Conservation (phyloP, 2,797 vertebrate genomes). For the Margarornis squamiger region DNA sequence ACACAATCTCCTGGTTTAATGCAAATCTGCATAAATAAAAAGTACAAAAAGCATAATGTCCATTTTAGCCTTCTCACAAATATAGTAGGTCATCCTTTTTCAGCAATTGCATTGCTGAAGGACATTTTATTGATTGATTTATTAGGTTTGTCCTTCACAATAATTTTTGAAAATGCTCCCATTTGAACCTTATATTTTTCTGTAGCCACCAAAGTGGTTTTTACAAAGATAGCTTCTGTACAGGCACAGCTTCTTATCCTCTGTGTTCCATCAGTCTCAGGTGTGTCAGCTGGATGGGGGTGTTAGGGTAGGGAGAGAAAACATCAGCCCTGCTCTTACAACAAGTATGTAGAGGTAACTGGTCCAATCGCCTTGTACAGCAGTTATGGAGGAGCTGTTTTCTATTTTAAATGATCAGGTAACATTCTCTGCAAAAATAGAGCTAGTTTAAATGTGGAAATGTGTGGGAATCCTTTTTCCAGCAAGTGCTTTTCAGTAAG, state of each 20-base stretch:
- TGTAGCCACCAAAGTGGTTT: neutral
- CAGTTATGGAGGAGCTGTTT: neutral
- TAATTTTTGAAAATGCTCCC: neutral
- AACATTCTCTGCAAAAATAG: neutral
- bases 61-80: neutral
- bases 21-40: neutral
- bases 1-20: neutral
- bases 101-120: neutral
- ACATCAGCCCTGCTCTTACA: accelerated
- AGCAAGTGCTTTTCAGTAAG: neutral
- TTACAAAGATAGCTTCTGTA: neutral
- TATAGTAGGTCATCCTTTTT: neutral
- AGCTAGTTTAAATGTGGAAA: neutral
- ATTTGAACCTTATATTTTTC: neutral
- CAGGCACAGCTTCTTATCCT: neutral
- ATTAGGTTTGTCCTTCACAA: neutral
- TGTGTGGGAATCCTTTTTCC: neutral
- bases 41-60: neutral
- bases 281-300: accelerated
- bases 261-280: neutral
- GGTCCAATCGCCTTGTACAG: neutral
- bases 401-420: neutral
- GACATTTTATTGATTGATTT: neutral
- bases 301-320: neutral
- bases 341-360: neutral